Conservation (phyloP, 2,113 vertebrate species). For the Isurus oxyrinchus region DNA sequence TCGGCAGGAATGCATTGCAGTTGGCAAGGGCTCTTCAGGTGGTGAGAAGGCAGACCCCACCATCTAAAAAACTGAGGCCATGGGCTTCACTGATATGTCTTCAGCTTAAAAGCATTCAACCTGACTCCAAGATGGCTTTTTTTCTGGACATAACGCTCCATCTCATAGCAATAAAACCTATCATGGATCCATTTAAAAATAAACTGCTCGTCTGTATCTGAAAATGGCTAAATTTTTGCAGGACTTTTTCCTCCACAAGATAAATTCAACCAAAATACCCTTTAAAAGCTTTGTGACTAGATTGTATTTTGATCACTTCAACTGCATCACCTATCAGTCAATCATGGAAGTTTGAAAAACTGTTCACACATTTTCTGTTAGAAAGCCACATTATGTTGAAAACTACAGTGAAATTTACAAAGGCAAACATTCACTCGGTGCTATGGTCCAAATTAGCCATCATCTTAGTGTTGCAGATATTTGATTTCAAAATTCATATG, state of each 20-base stretch:
- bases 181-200: neutral
- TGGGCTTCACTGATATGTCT: neutral
- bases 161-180: neutral
- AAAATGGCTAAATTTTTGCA: neutral
- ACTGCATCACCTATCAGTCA: too few species aligned
- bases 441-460: neutral
- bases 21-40: too few species aligned
- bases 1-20: too few species aligned
- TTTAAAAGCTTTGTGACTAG: neutral
- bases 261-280: neutral
- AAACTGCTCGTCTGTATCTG: neutral
- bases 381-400: neutral
- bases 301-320: neutral
- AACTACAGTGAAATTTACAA: neutral
- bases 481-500: neutral
- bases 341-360: neutral
- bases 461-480: neutral
- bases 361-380: neutral
- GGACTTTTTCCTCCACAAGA: neutral
- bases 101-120: neutral
- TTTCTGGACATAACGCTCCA: neutral
- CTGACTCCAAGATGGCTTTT: neutral
- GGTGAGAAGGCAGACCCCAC: too few species aligned
- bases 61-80: too few species aligned
- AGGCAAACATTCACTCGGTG: neutral